Evolutionary conservation across 2,888 invertebrate species (phyloP).

Genomic region (Itoplectis maculator): DNA sequence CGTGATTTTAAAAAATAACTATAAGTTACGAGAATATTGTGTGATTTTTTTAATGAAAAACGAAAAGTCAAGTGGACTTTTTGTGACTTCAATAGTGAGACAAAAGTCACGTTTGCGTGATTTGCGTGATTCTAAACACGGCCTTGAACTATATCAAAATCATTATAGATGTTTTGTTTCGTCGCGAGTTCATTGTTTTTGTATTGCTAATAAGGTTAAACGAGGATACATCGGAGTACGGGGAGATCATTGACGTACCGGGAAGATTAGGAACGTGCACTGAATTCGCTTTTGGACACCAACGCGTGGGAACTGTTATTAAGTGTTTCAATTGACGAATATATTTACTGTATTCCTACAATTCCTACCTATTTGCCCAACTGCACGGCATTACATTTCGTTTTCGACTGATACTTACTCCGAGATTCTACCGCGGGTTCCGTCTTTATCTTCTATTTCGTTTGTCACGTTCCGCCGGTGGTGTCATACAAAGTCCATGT

Average conservation of each 20-base stretch:
- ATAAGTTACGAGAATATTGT: too few relatives aligned
- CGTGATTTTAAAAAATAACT: too few relatives aligned
- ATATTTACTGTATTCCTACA: background rate
- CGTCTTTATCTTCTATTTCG: too few relatives aligned
- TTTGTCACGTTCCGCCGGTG: background rate
- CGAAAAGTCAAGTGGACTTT: too few relatives aligned
- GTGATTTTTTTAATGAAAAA: too few relatives aligned
- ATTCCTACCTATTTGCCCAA: slow-evolving; percentile 7
- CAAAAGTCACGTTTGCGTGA: too few relatives aligned
- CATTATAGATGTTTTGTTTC: too few relatives aligned
- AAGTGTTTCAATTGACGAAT: background rate
- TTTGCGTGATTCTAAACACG: too few relatives aligned
- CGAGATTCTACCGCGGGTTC: too few relatives aligned
- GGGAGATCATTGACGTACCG: background rate
- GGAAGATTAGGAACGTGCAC: background rate
- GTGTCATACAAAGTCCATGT: too few relatives aligned
- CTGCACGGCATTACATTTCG: slow-evolving; percentile 9
- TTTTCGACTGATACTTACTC: background rate
- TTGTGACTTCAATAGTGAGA: too few relatives aligned
- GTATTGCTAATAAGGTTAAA: background rate
- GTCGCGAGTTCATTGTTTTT: background rate
- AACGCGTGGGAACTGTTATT: background rate
- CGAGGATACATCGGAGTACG: background rate
- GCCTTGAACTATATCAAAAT: too few relatives aligned
- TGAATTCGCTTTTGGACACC: background rate